phyloP scores from a whole-genome alignment of 2,888 invertebrate genomes.

The Pristionchus mayeri region DNA sequence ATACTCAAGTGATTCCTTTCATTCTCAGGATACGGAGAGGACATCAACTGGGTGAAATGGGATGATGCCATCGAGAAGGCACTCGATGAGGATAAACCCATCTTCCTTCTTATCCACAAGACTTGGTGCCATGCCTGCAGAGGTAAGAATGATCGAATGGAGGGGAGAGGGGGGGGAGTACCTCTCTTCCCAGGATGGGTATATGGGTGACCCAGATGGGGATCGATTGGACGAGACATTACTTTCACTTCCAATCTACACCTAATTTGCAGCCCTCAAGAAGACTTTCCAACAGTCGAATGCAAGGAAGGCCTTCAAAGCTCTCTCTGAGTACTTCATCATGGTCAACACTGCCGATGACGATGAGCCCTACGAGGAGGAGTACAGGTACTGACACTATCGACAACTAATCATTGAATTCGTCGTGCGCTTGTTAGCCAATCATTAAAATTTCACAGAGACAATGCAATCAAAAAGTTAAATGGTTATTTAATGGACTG shows the following conservation, averaged over 20 bases:
- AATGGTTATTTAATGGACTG: too few relatives aligned
- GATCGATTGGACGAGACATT: neutral
- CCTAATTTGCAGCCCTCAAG: slow-evolving; percentile 69
- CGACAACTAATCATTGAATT: too few relatives aligned
- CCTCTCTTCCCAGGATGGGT: neutral
- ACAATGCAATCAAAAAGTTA: too few relatives aligned
- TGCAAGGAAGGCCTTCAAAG: slow-evolving; percentile 75
- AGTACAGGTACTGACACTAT: too few relatives aligned
- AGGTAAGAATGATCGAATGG: too few relatives aligned
- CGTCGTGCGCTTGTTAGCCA: too few relatives aligned
- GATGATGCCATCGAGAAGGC: slow-evolving; percentile 75
- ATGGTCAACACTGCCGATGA: slow-evolving; percentile 79
- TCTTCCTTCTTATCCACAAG: slow-evolving; percentile 79
- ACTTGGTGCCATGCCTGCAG: slow-evolving; percentile 79
- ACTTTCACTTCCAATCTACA: slow-evolving; percentile 17
- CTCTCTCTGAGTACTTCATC: slow-evolving; percentile 76
- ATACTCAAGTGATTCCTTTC: neutral
- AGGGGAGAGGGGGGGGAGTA: too few relatives aligned
- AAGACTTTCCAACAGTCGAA: slow-evolving; percentile 76
- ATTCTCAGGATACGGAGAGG: slow-evolving; percentile 73
- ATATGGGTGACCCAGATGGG: slow-evolving; percentile 27
- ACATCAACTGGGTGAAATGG: slow-evolving; percentile 75
- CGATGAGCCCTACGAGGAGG: slow-evolving; percentile 69
- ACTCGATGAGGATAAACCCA: slow-evolving; percentile 76
- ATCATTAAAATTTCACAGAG: too few relatives aligned